Conservation (phyloP, 2,888 invertebrate genomes). For the Plagiodera versicolora region DNA sequence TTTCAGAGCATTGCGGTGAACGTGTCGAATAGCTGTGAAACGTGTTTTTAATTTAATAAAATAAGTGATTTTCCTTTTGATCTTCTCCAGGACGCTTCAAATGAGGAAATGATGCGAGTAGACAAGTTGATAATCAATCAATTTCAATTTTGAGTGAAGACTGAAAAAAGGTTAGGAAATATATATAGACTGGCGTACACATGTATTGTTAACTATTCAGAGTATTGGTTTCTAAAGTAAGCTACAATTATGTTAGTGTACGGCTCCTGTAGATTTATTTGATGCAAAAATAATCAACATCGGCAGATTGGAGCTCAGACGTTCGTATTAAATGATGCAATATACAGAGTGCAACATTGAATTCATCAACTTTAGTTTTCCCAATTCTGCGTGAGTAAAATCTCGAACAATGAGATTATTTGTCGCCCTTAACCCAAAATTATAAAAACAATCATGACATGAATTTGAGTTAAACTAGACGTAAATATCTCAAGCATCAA, state of each 20-base stretch:
- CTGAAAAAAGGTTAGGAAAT: constrained; percentile 45
- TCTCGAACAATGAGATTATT: too few species aligned
- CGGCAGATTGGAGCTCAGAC: neutral
- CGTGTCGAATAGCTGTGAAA: constrained; percentile 12
- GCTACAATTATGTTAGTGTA: neutral
- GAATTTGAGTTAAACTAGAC: too few species aligned
- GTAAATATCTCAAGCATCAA: too few species aligned
- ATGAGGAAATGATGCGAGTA: constrained; percentile 46
- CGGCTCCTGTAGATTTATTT: neutral
- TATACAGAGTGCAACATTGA: neutral
- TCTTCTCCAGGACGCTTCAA: constrained; percentile 45
- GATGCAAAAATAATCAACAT: neutral
- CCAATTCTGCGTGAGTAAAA: too few species aligned
- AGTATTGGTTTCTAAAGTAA: neutral
- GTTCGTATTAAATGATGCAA: neutral
- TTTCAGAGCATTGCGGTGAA: constrained; percentile 20
- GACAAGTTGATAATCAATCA: constrained; percentile 50
- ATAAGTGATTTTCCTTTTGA: constrained; percentile 36
- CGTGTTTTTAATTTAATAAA: constrained; percentile 28
- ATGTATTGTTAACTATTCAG: too few species aligned
- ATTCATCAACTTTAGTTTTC: neutral
- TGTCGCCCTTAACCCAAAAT: too few species aligned
- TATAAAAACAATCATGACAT: too few species aligned
- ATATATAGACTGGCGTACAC: constrained; percentile 10
- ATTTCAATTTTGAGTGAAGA: constrained; percentile 52